Base-by-base conservation (phyloP, 1,140 invertebrate species). In the Dinothrombium tinctorium region DNA sequence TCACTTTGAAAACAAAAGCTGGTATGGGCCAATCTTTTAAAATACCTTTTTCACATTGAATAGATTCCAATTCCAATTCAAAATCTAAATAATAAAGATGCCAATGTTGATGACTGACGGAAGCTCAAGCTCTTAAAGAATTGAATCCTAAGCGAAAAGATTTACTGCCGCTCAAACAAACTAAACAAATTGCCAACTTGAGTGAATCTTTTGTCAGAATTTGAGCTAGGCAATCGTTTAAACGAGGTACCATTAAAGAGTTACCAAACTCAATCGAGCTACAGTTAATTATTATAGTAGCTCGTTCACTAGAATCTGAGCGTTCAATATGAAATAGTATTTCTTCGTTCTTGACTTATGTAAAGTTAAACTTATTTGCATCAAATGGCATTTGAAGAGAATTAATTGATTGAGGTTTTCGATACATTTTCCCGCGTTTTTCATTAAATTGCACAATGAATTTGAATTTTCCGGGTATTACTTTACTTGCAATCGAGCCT, bases 51-150 rank as follows among this genome's bases (percentile, higher is more conserved):
- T 22, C 12, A 20, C 33, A 23, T 11, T 29, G 20, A 9, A 47
- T 14, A 12, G 3, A 22, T 45, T 59, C 58, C 20, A 55, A 48
- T 39, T 48, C 46, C 15, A 59, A 45, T 26, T 54, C 49, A n/a
- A 55, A 38, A 9, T 58, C 50, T 37, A 59, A 44, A 42, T 61
- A 60, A 42, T 57, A 61, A 3, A 55, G 47, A 51, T 62, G 60
- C 36, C 55, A 44, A 46, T 62, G 60, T 19, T 51, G 50, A 49
- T 62, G 60, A 47, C 61, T 62, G 12, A 62, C 59, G 17, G 59
- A 61, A 8, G 60, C 59, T 43, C 54, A 53, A 15, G 57, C 59
- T 54, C 60, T 59, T 36, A 61, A 43, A 46, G 59, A 61, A 51
- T 62, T 62, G 47, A 60, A 61, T 4, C 56, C 59, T 31, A 62